Evolutionary conservation across 2,797 vertebrate genomes (phyloP).

Genomic region (Eutrigla gurnardus): DNA sequence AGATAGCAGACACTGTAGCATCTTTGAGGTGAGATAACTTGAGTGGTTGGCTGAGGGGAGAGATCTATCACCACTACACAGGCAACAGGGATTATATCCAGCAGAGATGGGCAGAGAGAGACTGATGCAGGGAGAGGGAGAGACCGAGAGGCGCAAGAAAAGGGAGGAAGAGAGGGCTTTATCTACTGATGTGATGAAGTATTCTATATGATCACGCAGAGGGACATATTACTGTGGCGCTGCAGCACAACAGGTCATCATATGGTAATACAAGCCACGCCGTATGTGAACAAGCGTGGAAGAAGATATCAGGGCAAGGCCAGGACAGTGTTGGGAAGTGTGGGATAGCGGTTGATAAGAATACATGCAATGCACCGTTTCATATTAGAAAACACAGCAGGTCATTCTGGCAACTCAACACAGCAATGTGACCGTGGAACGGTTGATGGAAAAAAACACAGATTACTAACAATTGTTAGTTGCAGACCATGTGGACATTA

Average conservation of each 20-base stretch:
- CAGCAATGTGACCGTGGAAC: background rate
- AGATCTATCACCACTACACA: conserved; percentile 73
- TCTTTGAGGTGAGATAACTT: conserved; percentile 69
- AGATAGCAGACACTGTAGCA: conserved; percentile 60
- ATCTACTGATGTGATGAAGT: conserved; percentile 62
- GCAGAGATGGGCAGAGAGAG: conserved; percentile 59
- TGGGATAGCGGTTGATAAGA: conserved; percentile 66
- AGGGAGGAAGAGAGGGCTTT: conserved; percentile 29
- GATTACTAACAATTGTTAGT: background rate
- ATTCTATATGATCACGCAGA: conserved; percentile 58
- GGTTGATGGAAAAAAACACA: background rate
- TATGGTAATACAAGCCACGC: conserved; percentile 49
- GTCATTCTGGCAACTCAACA: conserved; percentile 33
- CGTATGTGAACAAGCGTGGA: conserved; percentile 40
- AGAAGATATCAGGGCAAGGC: conserved; percentile 59
- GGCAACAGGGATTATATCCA: conserved; percentile 79
- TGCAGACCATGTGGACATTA: background rate
- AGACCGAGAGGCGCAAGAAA: conserved; percentile 23
- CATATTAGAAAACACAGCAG: conserved; percentile 73
- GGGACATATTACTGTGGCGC: conserved; percentile 56
- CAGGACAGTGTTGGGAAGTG: conserved; percentile 28
- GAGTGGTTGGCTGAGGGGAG: conserved; percentile 62
- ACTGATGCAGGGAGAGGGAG: conserved; percentile 6
- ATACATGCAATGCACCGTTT: conserved; percentile 56
- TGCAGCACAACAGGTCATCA: conserved; percentile 70